Evolutionary conservation across 2,888 invertebrate genomes (phyloP), one percentile per base, ranked within the genome.

Genomic region (Conus canariensis): DNA sequence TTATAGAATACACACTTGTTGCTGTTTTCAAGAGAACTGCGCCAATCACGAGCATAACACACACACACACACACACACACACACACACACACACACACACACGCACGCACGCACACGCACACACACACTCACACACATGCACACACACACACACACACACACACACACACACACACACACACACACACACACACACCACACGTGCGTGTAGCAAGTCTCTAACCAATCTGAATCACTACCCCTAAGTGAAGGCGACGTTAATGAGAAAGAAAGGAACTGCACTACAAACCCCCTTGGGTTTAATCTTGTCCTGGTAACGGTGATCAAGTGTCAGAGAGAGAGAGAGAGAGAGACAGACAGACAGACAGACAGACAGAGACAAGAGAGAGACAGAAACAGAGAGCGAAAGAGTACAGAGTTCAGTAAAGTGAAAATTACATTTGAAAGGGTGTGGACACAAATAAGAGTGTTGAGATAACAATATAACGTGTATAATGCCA

Each of bases 261-360:
- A n/a, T 74, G 74, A 74, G 22, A 74, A 74, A 74, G 8, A 22
- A 45, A 45, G 45, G 45, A 74, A n/a, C 22, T n/a, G n/a, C 74
- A 10, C n/a, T n/a, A n/a, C n/a, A 74, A 74, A 74, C n/a, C 74
- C 45, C n/a, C n/a, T 74, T 74, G n/a, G 74, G 74, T 74, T 22
- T 74, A 74, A 74, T 74, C 22, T 74, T 22, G 22, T 74, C 74
- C 74, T 74, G 74, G 22, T 74, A 74, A 74, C 74, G n/a, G n/a
- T 74, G 74, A 74, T 74, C 74, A 74, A 74, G n/a, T 74, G 74
- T 74, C 74, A 74, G 74, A 74, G 45, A 80, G 80, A 80, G 80
- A 30, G 30, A 45, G 16, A 30, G 80, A 80, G 80, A 80, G 45
- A 45, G 45, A 45, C 2, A 45, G 45, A 45, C 2, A 45, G 45